phyloP scores from a whole-genome alignment of 2,113 vertebrate genomes.

The Myotis davidii region DNA sequence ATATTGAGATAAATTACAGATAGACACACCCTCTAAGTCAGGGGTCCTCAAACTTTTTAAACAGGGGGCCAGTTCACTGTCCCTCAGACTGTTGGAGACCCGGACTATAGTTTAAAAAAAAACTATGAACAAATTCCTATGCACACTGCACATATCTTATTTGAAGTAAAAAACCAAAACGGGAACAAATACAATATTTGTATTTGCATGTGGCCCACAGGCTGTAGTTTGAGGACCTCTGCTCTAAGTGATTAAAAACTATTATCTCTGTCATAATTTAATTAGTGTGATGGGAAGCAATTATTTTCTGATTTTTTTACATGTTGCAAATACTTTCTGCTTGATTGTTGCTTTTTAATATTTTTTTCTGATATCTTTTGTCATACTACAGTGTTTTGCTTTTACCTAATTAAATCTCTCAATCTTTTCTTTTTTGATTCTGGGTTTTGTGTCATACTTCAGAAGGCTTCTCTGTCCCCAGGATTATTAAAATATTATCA shows the following conservation, averaged over 20 bases:
- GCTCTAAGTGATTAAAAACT: background rate
- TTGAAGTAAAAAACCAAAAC: too few species aligned
- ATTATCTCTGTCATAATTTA: background rate
- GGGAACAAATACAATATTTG: too few species aligned
- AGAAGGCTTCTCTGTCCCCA: background rate
- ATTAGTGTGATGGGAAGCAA: background rate
- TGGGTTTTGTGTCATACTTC: background rate
- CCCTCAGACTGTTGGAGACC: too few species aligned
- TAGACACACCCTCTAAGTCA: background rate
- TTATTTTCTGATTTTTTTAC: conserved; percentile 41
- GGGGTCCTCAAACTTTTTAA: too few species aligned
- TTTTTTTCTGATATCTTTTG: background rate
- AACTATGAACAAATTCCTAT: too few species aligned
- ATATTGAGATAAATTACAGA: background rate
- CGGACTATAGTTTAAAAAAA: too few species aligned
- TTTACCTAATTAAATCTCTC: conserved; percentile 7
- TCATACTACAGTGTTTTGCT: background rate
- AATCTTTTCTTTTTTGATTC: background rate
- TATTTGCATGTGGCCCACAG: too few species aligned
- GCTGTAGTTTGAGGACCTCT: too few species aligned
- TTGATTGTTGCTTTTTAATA: background rate
- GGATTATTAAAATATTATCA: conserved; percentile 31
- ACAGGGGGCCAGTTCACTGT: too few species aligned
- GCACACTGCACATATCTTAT: too few species aligned
- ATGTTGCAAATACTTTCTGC: conserved; percentile 19